A percentile compares a stretch with the other conserved stretches of the same genome.
phyloP scores from a whole-genome alignment of 2,888 invertebrate genomes.

The Spilarctia lutea region DNA sequence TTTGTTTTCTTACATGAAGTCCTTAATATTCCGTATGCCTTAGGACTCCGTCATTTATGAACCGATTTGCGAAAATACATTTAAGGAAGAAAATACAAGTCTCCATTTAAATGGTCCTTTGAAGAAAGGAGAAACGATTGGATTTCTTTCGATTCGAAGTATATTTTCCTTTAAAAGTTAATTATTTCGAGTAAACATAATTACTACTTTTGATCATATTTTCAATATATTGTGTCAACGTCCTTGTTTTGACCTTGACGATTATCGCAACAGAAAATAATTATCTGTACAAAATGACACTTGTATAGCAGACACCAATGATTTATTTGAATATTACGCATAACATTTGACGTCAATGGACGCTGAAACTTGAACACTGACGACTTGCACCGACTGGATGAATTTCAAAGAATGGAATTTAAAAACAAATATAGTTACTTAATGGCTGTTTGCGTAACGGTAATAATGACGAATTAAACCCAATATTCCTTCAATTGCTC shows the following conservation, averaged over 20 bases:
- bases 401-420: background rate
- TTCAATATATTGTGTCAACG: background rate
- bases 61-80: too few species aligned
- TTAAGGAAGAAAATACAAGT: too few species aligned
- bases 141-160: background rate
- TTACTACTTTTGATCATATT: background rate
- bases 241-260: constrained; percentile 20
- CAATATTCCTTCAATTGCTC: background rate
- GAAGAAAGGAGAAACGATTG: too few species aligned
- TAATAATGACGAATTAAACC: background rate
- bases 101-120: too few species aligned
- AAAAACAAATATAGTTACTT: background rate
- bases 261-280: constrained; percentile 15
- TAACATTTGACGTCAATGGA: background rate
- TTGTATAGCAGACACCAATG: constrained; percentile 4
- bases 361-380: background rate
- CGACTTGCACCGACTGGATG: background rate
- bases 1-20: background rate
- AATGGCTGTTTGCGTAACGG: background rate
- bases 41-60: too few species aligned
- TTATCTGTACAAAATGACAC: constrained; percentile 28
- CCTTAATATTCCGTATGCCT: too few species aligned
- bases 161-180: background rate
- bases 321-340: constrained; percentile 1
- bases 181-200: background rate